phyloP scores from a whole-genome alignment of 2,888 invertebrate genomes.

The Pyrocoelia pectoralis region DNA sequence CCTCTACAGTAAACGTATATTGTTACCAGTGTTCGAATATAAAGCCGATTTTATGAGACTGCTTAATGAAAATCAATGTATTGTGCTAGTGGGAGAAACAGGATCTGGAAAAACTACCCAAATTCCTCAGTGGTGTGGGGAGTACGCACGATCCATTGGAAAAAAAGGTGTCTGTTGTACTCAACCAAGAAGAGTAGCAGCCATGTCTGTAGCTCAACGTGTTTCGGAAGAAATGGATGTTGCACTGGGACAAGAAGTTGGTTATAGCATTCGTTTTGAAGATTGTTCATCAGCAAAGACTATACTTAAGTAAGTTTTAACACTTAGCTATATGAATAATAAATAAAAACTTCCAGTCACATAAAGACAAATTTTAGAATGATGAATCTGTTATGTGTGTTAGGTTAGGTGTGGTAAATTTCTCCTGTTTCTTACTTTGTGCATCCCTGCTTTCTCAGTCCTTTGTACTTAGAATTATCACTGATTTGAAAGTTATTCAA shows the following conservation, averaged over 20 bases:
- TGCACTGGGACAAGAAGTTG: slow-evolving; percentile 88
- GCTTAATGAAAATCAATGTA: slow-evolving; percentile 91
- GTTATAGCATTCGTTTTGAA: slow-evolving; percentile 98
- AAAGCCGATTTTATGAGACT: slow-evolving; percentile 94
- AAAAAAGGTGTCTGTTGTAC: slow-evolving; percentile 93
- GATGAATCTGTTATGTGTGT: no score
- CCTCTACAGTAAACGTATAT: slow-evolving; percentile 85
- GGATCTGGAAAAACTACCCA: slow-evolving; percentile 99
- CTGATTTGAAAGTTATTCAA: no score
- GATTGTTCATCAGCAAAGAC: slow-evolving; percentile 97
- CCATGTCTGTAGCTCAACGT: slow-evolving; percentile 99
- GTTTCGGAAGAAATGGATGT: slow-evolving; percentile 99
- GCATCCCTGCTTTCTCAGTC: no score
- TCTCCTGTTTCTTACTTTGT: no score
- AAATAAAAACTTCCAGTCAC: background rate
- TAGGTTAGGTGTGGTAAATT: no score
- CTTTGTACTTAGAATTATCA: no score
- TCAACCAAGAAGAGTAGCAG: slow-evolving; percentile 96
- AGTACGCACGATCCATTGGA: slow-evolving; percentile 72
- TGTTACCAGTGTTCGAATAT: slow-evolving; percentile 98
- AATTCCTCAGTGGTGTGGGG: slow-evolving; percentile 96
- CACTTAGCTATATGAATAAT: no score
- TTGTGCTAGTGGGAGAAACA: slow-evolving; percentile 97
- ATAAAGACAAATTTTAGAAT: background rate
- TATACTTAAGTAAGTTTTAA: slow-evolving; percentile 82